Evolutionary conservation across 2,888 invertebrate species (phyloP).

Genomic region (Drosophila nr. medialis): DNA sequence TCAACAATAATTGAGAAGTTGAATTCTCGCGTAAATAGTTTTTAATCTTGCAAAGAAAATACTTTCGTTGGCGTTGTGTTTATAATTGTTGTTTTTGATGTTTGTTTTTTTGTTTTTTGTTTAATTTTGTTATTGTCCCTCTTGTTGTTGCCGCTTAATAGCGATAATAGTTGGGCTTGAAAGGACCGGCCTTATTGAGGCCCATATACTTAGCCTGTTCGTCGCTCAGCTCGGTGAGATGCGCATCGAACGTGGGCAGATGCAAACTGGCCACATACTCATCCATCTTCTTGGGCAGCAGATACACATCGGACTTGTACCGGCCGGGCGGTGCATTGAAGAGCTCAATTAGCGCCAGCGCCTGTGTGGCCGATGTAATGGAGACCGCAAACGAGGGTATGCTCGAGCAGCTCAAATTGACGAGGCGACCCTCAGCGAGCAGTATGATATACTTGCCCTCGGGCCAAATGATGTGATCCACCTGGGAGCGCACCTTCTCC

Average conservation of each 20-base stretch:
- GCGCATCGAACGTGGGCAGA: constrained; percentile 98
- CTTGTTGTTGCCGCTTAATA: constrained; percentile 83
- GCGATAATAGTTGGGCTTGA: constrained; percentile 99
- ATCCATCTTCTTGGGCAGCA: constrained; percentile 99
- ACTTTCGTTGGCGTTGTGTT: constrained; percentile 79
- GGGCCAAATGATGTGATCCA: constrained; percentile 99
- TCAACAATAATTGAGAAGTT: constrained; percentile 49
- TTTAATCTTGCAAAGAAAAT: constrained; percentile 74
- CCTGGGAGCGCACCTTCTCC: constrained; percentile 98
- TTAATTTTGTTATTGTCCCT: constrained; percentile 62
- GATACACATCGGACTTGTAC: constrained; percentile 98
- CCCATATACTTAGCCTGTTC: constrained; percentile 99
- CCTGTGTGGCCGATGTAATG: constrained; percentile 98
- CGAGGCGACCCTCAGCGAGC: constrained; percentile 96
- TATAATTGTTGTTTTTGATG: constrained; percentile 63
- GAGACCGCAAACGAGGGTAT: constrained; percentile 99
- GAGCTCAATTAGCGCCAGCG: constrained; percentile 97
- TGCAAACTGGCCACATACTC: constrained; percentile 99
- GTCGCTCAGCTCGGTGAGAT: constrained; percentile 97
- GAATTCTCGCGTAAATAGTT: constrained; percentile 65
- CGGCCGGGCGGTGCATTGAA: constrained; percentile 97
- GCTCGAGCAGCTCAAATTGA: constrained; percentile 98
- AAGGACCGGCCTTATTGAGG: constrained; percentile 98
- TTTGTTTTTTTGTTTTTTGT: constrained; percentile 43
- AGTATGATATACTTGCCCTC: constrained; percentile 97